Percentiles rank a stretch among this genome's conserved stretches.
Evolutionary conservation across 2,797 vertebrate genomes (phyloP).

Genomic region (Liasis olivaceus): DNA sequence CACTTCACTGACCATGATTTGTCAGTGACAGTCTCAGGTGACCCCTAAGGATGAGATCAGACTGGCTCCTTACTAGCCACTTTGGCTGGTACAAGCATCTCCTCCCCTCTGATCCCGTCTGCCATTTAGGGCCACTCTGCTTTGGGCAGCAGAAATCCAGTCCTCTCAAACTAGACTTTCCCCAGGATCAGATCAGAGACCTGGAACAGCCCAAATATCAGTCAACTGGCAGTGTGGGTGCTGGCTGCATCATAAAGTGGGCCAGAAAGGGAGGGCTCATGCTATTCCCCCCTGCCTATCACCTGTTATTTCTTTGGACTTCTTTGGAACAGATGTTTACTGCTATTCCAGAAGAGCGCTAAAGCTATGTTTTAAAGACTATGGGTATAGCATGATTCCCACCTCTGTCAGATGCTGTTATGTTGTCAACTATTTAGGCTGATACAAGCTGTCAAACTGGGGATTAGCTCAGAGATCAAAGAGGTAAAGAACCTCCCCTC

Average conservation of each 20-base stretch:
- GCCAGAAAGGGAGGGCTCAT: background rate
- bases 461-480: background rate
- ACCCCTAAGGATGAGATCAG: background rate
- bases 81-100: background rate
- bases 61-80: background rate
- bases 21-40: background rate
- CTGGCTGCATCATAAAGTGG: background rate
- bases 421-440: background rate
- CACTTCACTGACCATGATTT: background rate
- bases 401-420: background rate
- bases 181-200: background rate
- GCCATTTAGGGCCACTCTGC: background rate
- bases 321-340: background rate
- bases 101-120: background rate
- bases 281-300: background rate
- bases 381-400: background rate
- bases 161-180: background rate
- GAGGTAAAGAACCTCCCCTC: background rate
- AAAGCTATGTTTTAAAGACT: background rate
- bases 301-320: background rate
- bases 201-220: background rate
- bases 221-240: background rate
- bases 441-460: background rate
- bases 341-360: background rate
- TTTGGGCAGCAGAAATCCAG: background rate